phyloP scores from a whole-genome alignment of 1,140 invertebrate species.

The Grapholita molesta region DNA sequence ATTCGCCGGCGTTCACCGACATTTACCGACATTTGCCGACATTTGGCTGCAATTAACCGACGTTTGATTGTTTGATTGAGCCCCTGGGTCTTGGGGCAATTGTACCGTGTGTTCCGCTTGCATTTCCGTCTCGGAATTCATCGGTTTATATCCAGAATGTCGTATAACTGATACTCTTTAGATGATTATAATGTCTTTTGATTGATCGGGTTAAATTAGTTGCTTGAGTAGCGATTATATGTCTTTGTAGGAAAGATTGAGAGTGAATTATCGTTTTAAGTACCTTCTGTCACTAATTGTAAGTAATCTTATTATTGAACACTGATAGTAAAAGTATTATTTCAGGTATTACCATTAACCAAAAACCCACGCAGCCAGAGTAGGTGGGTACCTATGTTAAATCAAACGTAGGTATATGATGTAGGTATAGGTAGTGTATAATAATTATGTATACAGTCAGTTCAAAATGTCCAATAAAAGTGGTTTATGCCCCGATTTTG shows the following conservation, averaged over 20 bases:
- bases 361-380: too few species aligned
- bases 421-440: too few species aligned
- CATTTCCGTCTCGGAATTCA: constrained; percentile 33
- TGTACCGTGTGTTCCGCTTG: constrained; percentile 17
- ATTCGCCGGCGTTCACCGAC: constrained; percentile 3
- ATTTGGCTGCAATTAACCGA: constrained; percentile 41
- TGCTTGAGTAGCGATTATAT: background rate
- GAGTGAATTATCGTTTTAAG: background rate
- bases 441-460: too few species aligned
- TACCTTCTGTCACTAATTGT: too few species aligned
- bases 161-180: background rate
- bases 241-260: background rate
- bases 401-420: too few species aligned
- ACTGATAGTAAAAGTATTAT: too few species aligned
- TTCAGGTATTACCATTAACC: too few species aligned
- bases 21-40: constrained; percentile 21
- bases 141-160: background rate
- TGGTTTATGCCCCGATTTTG: too few species aligned
- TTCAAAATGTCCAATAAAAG: too few species aligned
- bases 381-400: too few species aligned
- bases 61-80: constrained; percentile 16
- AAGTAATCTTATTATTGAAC: too few species aligned
- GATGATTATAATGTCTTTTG: background rate
- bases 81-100: constrained; percentile 17
- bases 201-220: background rate